Base-by-base conservation (phyloP, 2,113 vertebrate genomes). In the Aphyosemion australe region DNA sequence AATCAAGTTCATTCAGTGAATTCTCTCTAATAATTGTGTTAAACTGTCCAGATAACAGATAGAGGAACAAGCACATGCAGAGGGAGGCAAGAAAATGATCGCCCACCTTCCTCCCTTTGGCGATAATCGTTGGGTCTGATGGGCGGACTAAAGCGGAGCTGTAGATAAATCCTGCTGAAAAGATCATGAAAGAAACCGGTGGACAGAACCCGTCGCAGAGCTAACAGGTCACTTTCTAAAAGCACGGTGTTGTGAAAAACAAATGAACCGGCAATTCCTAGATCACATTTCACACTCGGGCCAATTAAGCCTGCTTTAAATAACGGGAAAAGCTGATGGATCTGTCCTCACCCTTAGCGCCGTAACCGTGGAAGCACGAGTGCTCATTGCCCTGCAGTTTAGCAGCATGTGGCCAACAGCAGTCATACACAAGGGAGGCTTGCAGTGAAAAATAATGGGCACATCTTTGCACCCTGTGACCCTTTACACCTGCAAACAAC, bases 221-320 rank as follows among this genome's bases (percentile, higher is more conserved):
- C 70, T 57, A 69, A 77, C 72, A 76, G 82, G 67, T 80, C 70
- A 57, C 51, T 67, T 73, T 64, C 50, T 79, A 74, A 74, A 68
- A 49, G 58, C 39, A 19, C 1, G 31, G 75, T 82, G 64, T 70
- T 83, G 75, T 80, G 74, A 84, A 82, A 78, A 76, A 80, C 55
- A 82, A 78, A 77, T 68, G 60, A 71, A 62, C 52, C 65, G 48
- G 69, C 69, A 56, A 69, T 64, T 76, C 73, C 34, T 19, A 43
- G 61, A 83, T 75, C 70, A 61, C 52, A 83, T 78, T 83, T 83
- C 81, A 88, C 61, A 32, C 69, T 79, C 48, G 46, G 74, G 65
- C 74, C 74, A 86, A 83, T 88, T 83, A 87, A 65, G 59, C 59
- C 55, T 51, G 73, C 43, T 83, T 81, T 80, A 71, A 78, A 85